Evolutionary conservation across 2,888 invertebrate genomes (phyloP).

Genomic region (Drosophila yooni): DNA sequence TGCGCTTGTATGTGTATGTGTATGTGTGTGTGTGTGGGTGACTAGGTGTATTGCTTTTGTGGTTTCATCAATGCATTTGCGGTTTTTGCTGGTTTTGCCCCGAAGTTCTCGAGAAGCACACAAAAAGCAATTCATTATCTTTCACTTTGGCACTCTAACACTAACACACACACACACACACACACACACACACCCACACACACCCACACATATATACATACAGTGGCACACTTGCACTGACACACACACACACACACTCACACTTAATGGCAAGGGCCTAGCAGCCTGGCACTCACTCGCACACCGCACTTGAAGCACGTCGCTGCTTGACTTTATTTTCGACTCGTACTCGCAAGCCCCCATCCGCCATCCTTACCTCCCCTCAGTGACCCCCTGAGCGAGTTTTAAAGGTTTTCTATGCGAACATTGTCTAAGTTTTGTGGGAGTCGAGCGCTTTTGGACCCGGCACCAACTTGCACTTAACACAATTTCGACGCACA

Average conservation of each 20-base stretch:
- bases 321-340: slow-evolving; percentile 79
- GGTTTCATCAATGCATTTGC: slow-evolving; percentile 30
- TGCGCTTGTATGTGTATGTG: slow-evolving; percentile 5
- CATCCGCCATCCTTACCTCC: background rate
- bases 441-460: slow-evolving; percentile 25
- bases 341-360: slow-evolving; percentile 43
- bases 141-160: slow-evolving; percentile 61
- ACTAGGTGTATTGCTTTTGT: background rate
- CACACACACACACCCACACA: slow-evolving; percentile 8
- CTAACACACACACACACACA: slow-evolving; percentile 19
- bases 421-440: slow-evolving; percentile 64
- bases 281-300: slow-evolving; percentile 45
- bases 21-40: slow-evolving; percentile 13
- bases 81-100: slow-evolving; percentile 44
- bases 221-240: slow-evolving; percentile 28
- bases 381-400: slow-evolving; percentile 8
- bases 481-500: slow-evolving; percentile 77
- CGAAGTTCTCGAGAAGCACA: slow-evolving; percentile 33
- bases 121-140: slow-evolving; percentile 78
- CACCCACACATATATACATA: slow-evolving; percentile 24
- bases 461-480: slow-evolving; percentile 75
- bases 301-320: slow-evolving; percentile 75
- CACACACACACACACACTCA: slow-evolving; percentile 9
- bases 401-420: slow-evolving; percentile 71
- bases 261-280: slow-evolving; percentile 45